Base-by-base conservation (phyloP, 2,888 invertebrate species). In the Dicycla oo region DNA sequence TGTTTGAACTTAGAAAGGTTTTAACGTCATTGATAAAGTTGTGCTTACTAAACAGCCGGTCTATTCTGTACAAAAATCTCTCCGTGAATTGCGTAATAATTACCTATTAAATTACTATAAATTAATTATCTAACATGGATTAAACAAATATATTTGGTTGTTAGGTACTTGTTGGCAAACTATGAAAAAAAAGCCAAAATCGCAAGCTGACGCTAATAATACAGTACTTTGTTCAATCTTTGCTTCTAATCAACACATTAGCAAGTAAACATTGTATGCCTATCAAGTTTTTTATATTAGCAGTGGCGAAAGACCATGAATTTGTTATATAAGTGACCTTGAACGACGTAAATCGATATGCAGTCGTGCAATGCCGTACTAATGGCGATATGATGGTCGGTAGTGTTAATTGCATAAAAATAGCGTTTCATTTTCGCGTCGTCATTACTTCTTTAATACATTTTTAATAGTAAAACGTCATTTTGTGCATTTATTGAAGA, bases 361-460 rank as follows among this genome's bases (percentile, higher is more conserved):
- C 81, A 82, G 80, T 82, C 82, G 81, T 87, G 86, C 83, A 83
- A 70, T 79, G 65, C 56, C 18, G 60, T 74, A 66, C 79, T 86
- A 88, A 88, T 86, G 80, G 80, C 73, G 66, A 85, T 80, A 83
- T 84, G 81, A 87, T 85, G 80, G 74, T 68, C 58, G 78, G 73
- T 73, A 73, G 61, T 70, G 79, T 78, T 88, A 84, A 87, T 85
- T 80, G 80, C 83, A 74, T 78, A 82, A 84, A 80, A 83, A 82
- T 68, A 61, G 64, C 69, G 73, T 75, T 81, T 81, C 61, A 76
- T 69, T 64, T 67, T 79, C 73, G 66, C 68, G 56, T 75, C 62
- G 76, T 72, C 65, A 72, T n/a, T n/a, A n/a, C 72, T 72, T 76
- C 70, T 70, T 61, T 79, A 84, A 83, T 83, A 64, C 61, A 65